phyloP scores from a whole-genome alignment of 1,140 invertebrate species.

The Anoplophora glabripennis region DNA sequence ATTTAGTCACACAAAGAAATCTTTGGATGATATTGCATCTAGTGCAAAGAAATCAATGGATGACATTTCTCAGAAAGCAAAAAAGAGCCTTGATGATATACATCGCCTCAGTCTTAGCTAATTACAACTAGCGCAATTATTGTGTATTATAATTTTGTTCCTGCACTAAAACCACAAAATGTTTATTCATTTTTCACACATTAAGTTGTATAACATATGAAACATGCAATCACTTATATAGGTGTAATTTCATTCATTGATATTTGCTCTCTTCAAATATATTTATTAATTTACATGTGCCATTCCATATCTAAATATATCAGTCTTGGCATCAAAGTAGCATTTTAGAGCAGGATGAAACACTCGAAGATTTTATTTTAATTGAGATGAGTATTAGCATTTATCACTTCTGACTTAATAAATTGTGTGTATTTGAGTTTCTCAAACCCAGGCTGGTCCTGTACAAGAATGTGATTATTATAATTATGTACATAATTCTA shows the following conservation, averaged over 20 bases:
- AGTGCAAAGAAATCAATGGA: slow-evolving; percentile 77
- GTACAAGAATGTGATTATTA: neutral
- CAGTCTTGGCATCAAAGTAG: too few relatives aligned
- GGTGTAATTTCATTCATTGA: too few relatives aligned
- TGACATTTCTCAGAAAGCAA: slow-evolving; percentile 66
- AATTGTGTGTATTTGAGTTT: neutral
- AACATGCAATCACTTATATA: too few relatives aligned
- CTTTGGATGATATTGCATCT: slow-evolving; percentile 74
- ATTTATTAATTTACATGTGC: neutral
- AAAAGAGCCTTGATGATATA: slow-evolving; percentile 47
- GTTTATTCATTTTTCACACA: too few relatives aligned
- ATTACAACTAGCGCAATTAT: slow-evolving; percentile 13
- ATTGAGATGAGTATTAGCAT: too few relatives aligned
- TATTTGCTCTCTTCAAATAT: neutral
- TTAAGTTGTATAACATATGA: too few relatives aligned
- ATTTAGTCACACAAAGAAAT: slow-evolving; percentile 72
- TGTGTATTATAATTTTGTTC: neutral
- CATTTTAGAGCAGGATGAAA: too few relatives aligned
- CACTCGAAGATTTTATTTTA: too few relatives aligned
- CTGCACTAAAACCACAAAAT: neutral
- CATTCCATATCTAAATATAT: neutral
- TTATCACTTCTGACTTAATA: too few relatives aligned
- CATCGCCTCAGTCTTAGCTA: slow-evolving; percentile 28
- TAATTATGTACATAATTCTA: neutral
- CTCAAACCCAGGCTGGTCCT: neutral